Conservation (phyloP, 2,113 vertebrate genomes). For the Eurystomus gularis region DNA sequence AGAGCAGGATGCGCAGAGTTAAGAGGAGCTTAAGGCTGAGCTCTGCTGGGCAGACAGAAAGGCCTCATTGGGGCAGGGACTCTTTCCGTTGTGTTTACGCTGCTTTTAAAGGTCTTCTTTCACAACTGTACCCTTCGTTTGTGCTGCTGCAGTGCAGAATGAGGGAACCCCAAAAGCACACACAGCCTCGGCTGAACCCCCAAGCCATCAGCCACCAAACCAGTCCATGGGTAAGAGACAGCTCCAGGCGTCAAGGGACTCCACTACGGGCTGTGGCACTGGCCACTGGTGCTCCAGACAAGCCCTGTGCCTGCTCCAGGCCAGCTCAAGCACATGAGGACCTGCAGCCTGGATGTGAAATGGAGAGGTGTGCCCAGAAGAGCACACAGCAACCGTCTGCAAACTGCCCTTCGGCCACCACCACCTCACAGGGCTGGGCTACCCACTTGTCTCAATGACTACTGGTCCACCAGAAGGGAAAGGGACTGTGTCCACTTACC, state of each 20-base stretch:
- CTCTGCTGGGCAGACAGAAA: not conserved
- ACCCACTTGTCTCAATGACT: not conserved
- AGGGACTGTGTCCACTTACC: constrained; percentile 75
- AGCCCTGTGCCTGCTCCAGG: not conserved
- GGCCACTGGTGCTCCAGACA: not conserved
- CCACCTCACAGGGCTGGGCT: not conserved
- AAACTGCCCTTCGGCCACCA: not conserved
- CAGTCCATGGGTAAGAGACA: not conserved
- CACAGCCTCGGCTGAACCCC: not conserved
- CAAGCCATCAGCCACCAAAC: not conserved
- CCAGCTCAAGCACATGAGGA: not conserved
- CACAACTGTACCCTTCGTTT: not conserved
- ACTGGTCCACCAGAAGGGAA: not conserved
- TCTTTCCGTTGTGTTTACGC: not conserved
- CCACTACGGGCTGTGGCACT: not conserved
- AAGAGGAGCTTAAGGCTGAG: not conserved
- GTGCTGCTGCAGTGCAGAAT: not conserved
- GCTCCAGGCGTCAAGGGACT: not conserved
- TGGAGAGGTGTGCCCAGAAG: not conserved
- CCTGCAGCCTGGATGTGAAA: not conserved
- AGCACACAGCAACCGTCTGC: not conserved
- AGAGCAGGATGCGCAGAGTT: not conserved
- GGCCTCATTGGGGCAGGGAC: not conserved
- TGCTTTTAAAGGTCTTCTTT: not conserved
- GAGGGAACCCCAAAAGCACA: not conserved